Percentiles rank a stretch among this genome's conserved stretches.
Evolutionary conservation across 2,113 vertebrate species (phyloP).

Genomic region (Ceyx margarethae): DNA sequence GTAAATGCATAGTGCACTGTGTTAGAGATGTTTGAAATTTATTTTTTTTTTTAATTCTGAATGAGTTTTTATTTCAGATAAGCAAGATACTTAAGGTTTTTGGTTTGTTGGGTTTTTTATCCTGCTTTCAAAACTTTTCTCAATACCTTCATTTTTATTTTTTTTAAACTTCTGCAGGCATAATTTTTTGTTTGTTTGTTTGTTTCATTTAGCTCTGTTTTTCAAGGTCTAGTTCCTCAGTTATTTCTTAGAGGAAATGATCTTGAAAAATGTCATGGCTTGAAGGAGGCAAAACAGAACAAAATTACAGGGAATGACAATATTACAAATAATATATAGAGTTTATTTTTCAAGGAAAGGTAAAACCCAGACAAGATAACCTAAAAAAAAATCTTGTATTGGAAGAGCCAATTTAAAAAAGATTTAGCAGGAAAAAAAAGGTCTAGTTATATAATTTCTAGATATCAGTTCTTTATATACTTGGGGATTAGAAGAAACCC

Average conservation of each 20-base stretch:
- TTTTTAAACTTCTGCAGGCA: neutral
- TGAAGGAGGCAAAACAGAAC: neutral
- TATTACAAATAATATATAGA: neutral
- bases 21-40: neutral
- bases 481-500: neutral
- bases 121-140: neutral
- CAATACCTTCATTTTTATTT: neutral
- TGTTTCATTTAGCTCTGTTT: neutral
- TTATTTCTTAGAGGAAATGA: neutral
- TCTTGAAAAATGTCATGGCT: neutral
- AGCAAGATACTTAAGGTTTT: neutral
- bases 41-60: neutral
- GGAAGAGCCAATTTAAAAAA: neutral
- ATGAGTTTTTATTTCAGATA: neutral
- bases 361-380: neutral
- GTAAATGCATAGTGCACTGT: neutral
- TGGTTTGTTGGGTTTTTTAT: neutral
- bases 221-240: neutral
- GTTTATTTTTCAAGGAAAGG: neutral
- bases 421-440: neutral
- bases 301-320: neutral
- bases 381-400: neutral
- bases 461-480: neutral
- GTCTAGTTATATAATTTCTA: neutral
- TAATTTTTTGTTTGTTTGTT: neutral